These are phyloP conservation scores for Trilocha varians DNA, from an alignment of 2,888 invertebrate species.

Conservation along the genomic window DNA sequence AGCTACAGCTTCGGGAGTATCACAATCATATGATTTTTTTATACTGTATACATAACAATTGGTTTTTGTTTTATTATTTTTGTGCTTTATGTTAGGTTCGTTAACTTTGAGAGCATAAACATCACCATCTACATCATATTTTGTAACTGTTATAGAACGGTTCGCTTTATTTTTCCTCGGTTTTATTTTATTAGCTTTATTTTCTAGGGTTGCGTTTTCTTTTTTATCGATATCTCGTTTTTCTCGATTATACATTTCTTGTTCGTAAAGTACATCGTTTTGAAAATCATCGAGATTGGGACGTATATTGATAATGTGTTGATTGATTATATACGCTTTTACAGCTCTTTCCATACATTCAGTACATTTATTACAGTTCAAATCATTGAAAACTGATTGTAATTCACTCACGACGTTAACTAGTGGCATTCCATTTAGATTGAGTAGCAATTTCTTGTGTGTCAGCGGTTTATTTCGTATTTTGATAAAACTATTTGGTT, in stretches of 20 bases:
- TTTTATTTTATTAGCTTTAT: constrained; percentile 16
- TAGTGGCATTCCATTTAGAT: constrained; percentile 20
- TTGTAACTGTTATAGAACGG: constrained; percentile 35
- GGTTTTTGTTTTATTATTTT: constrained; percentile 13
- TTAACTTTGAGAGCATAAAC: constrained; percentile 46
- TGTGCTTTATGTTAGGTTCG: constrained; percentile 22
- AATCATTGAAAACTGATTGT: constrained; percentile 27
- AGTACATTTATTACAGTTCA: constrained; percentile 30
- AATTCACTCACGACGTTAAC: constrained; percentile 21
- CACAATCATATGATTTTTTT: constrained; percentile 37
- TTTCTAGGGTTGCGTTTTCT: background rate
- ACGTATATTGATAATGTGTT: constrained; percentile 10
- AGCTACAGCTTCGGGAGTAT: constrained; percentile 30
- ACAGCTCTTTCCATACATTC: constrained; percentile 41
- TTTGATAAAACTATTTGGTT: constrained; percentile 8
- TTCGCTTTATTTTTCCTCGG: constrained; percentile 21
- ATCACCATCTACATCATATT: constrained; percentile 36
- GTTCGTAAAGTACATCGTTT: constrained; percentile 20
- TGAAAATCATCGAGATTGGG: constrained; percentile 19
- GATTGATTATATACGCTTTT: constrained; percentile 23
- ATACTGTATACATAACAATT: constrained; percentile 44
- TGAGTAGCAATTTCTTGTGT: constrained; percentile 22
- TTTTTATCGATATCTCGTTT: constrained; percentile 21
- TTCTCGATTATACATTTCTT: constrained; percentile 15
- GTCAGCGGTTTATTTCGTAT: background rate